A percentile compares a stretch with the other conserved stretches of the same genome.
Conservation (phyloP, 2,888 invertebrate species). For the Ichneumoninae sp. region DNA sequence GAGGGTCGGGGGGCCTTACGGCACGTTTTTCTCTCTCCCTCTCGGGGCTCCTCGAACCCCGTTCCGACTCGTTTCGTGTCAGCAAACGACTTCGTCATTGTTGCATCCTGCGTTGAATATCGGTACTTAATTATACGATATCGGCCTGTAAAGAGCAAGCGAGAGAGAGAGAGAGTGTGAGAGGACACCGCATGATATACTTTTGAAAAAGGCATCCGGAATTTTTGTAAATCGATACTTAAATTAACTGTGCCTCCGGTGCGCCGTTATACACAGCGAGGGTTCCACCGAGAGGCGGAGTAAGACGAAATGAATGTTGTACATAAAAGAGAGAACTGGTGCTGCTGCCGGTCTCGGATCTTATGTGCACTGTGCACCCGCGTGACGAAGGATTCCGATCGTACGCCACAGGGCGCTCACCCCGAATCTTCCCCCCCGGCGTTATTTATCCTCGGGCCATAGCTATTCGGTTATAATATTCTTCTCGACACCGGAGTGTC, state of each 20-base stretch:
- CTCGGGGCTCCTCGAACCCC: background rate
- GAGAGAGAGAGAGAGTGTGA: background rate
- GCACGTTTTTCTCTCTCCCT: constrained; percentile 15
- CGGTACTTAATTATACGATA: constrained; percentile 50
- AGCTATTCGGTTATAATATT: constrained; percentile 57
- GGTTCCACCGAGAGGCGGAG: constrained; percentile 36
- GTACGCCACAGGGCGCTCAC: constrained; percentile 68
- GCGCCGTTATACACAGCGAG: constrained; percentile 48
- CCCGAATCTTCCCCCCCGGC: constrained; percentile 41
- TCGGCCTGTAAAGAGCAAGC: constrained; percentile 35
- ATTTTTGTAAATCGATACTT: constrained; percentile 53
- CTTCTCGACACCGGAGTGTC: constrained; percentile 30
- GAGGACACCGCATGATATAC: constrained; percentile 20
- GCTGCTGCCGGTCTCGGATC: constrained; percentile 32
- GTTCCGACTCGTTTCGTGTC: constrained; percentile 28
- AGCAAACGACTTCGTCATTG: constrained; percentile 44
- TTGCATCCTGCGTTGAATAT: constrained; percentile 42
- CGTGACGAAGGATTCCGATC: constrained; percentile 69
- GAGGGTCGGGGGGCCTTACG: constrained; percentile 3
- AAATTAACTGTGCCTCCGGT: constrained; percentile 49
- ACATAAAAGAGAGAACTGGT: constrained; percentile 33
- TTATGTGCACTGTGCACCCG: constrained; percentile 51
- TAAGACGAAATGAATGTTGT: constrained; percentile 35
- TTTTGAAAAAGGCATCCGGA: constrained; percentile 36
- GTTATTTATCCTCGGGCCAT: constrained; percentile 70